phyloP scores from a whole-genome alignment of 35 echinoderm and acorn worm genomes.

The Patiria miniata region DNA sequence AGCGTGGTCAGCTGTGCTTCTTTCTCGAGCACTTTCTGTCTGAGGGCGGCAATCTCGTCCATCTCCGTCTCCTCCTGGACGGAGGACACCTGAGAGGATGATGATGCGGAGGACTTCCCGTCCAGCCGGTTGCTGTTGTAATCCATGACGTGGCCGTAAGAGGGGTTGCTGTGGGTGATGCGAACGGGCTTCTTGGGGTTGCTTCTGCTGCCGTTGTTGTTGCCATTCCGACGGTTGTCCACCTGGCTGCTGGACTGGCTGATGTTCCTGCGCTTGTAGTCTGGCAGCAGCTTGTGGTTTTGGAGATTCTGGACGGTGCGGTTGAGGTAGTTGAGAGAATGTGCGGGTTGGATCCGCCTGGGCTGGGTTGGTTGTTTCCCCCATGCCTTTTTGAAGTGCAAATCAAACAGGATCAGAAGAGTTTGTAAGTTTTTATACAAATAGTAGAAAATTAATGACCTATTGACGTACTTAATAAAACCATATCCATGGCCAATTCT shows the following conservation, averaged over 20 bases:
- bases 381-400: background rate
- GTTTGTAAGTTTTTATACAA: too few relatives aligned
- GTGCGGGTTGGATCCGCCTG: background rate
- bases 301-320: constrained; percentile 17
- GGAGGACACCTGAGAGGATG: constrained; percentile 3
- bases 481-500: too few relatives aligned
- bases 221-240: background rate
- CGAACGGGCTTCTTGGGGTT: background rate
- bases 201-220: background rate
- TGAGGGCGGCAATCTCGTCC: constrained; percentile 10
- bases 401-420: background rate
- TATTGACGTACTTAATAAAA: too few relatives aligned
- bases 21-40: constrained; percentile 49
- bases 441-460: too few relatives aligned
- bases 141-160: constrained; percentile 13
- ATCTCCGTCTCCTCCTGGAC: background rate
- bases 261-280: constrained; percentile 19
- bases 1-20: constrained; percentile 70
- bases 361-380: background rate
- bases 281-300: constrained; percentile 10
- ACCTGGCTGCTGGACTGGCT: constrained; percentile 38
- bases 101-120: background rate
- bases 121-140: background rate
- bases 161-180: constrained; percentile 10
- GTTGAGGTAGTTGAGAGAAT: constrained; percentile 17